Percentiles rank a stretch among this genome's conserved stretches.
These are phyloP conservation scores for Xenopus borealis DNA, from an alignment of 2,113 vertebrate species.

Conservation along the genomic window DNA sequence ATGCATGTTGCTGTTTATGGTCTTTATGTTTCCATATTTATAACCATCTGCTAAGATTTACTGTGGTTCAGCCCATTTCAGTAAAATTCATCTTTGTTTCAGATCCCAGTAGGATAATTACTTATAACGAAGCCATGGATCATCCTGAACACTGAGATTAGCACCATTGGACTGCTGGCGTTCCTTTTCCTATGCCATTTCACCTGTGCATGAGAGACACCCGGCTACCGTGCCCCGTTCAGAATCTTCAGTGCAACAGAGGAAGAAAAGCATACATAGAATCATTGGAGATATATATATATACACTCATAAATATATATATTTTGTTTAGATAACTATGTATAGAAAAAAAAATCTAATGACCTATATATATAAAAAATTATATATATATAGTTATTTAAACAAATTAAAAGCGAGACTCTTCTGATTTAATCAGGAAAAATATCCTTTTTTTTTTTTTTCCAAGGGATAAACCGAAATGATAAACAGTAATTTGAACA, in stretches of 20 bases:
- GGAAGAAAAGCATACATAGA: slow-evolving; percentile 50
- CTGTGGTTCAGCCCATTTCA: no score
- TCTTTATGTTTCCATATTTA: no score
- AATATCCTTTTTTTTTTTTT: slow-evolving; percentile 74
- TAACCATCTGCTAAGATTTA: no score
- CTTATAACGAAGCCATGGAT: slow-evolving; percentile 89
- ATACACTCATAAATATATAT: slow-evolving; percentile 73
- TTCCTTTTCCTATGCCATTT: slow-evolving; percentile 76
- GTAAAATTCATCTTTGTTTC: slow-evolving; percentile 12
- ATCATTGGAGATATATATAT: slow-evolving; percentile 71
- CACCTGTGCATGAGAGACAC: slow-evolving; percentile 72
- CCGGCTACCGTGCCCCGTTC: slow-evolving; percentile 65
- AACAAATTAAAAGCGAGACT: slow-evolving; percentile 64
- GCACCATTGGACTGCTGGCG: slow-evolving; percentile 65
- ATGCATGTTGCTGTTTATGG: no score
- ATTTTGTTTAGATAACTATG: slow-evolving; percentile 76
- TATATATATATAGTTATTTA: slow-evolving; percentile 69
- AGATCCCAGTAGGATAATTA: slow-evolving; percentile 95
- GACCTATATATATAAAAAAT: slow-evolving; percentile 59
- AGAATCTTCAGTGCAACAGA: slow-evolving; percentile 68
- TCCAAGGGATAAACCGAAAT: slow-evolving; percentile 65
- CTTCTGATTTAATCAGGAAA: slow-evolving; percentile 73
- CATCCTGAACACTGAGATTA: slow-evolving; percentile 87
- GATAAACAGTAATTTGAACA: slow-evolving; percentile 80
- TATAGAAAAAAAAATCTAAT: slow-evolving; percentile 64